A percentile compares a stretch with the other conserved stretches of the same genome.
Conservation (phyloP, 2,113 vertebrate species). For the Gallinago paraguaiae region DNA sequence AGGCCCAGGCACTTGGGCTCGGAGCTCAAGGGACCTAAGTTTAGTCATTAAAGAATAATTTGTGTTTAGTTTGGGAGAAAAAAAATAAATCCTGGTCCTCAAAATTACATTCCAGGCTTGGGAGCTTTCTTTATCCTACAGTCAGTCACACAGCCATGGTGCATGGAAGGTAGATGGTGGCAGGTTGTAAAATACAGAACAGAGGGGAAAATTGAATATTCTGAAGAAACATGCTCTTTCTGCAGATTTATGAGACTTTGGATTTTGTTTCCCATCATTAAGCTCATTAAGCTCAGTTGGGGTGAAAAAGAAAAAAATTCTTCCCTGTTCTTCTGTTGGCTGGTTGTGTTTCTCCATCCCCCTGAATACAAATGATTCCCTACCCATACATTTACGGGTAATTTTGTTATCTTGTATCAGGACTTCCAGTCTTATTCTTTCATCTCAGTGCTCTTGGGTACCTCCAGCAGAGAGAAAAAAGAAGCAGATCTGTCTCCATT, state of each 20-base stretch:
- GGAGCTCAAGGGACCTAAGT: background rate
- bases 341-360: background rate
- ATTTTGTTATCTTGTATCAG: background rate
- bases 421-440: background rate
- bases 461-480: constrained; percentile 4
- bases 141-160: background rate
- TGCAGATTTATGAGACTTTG: background rate
- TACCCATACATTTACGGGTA: background rate
- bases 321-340: background rate
- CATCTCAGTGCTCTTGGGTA: background rate
- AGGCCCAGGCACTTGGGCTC: background rate
- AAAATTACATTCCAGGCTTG: background rate
- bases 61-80: background rate
- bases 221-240: background rate
- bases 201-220: background rate
- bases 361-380: background rate
- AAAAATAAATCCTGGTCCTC: background rate
- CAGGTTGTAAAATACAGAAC: background rate
- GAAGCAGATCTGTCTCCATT: background rate
- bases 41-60: constrained; percentile 24
- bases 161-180: background rate
- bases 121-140: background rate
- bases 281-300: background rate
- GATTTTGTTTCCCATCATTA: constrained; percentile 2
- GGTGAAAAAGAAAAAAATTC: background rate